Base-by-base conservation (phyloP, 2,888 invertebrate species). In the Anaspis maculata region DNA sequence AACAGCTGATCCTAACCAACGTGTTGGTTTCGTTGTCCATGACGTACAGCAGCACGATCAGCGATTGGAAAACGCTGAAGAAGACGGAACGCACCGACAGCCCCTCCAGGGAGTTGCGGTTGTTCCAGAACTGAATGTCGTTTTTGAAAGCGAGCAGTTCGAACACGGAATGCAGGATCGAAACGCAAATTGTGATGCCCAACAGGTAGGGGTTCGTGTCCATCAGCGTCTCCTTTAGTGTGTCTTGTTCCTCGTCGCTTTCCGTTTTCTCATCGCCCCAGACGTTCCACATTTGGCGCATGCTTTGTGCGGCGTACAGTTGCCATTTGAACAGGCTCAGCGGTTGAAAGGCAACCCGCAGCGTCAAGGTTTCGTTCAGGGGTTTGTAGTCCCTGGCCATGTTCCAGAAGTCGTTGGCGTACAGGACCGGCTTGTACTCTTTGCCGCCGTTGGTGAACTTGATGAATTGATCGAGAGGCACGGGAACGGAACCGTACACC, bases 101-200 rank as follows among this genome's bases (percentile, higher is more conserved):
- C 6, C 97, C 97, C 68, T 98, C 97, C 26, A 98, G 70, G 0
- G 94, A 92, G 61, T 96, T 91, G 10, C 96, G 77, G 56, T 94
- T 95, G 54, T 94, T 92, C 98, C 98, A 99, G 64, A 99, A 99
- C 66, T 99, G 98, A 56, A 99, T 99, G 64, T 99, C 98, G 70
- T 99, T 99, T 71, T 99, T 99, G 66, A 99, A 99, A 25, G 98
- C 98, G 34, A 99, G 72, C 48, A 99, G 77, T 66, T 99, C 98
- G 70, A 99, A 98, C 42, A 98, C 79, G 36, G 94, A 96, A 69
- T 99, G 98, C 12, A 98, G 71, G 36, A 98, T 77, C 1, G 97
- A 96, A 0, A 99, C 84, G 31, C 81, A 74, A 39, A 96, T 79
- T 2, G 98, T 99, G 33, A 96, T 63, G 3, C 77, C 96, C 22